Evolutionary conservation across 2,888 invertebrate species (phyloP), one percentile per base, ranked within the genome.

Genomic region (Perizoma affinitatum): DNA sequence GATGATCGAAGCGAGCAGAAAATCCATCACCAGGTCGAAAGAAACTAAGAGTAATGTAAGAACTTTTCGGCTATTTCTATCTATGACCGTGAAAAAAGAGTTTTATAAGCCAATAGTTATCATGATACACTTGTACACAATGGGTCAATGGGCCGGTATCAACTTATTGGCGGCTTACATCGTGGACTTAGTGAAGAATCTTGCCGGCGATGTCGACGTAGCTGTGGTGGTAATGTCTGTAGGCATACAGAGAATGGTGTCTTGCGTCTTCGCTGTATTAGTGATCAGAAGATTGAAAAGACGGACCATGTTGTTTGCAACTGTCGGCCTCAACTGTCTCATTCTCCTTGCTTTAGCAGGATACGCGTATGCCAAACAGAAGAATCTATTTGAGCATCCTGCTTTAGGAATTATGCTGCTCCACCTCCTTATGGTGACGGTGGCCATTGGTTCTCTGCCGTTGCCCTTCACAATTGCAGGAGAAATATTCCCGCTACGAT

Each of bases 401-500:
- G 62, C 69, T 6, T 69, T 88, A 52, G 88, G 87, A 2, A 71
- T 82, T 2, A 36, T 72, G 3, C 64, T 89, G 22, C 75, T 85
- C 5, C 87, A 87, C 42, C 68, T 83, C 0, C 83, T 94, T 63
- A 94, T 94, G 71, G 85, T 91, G 22, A 92, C 93, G 3, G 87
- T 94, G 40, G 90, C 93, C 0, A 86, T 93, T 1, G 95, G 95
- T 0, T 84, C 94, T 1, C 84, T 94, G 6, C 94, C 95, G 0
- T 72, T 96, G 40, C 95, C 95, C 0, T 95, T 95, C 84, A 93
- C 95, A 6, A 93, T 96, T 80, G 94, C 95, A 54, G 95, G 95
- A 0, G 96, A 96, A 79, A 83, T 96, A 5, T 95, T 95, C 69
- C 93, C 95, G 4, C 83, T 93, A 35, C 90, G 91, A 56, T 93